Conservation (phyloP, 2,797 vertebrate genomes). For the Dallia pectoralis region DNA sequence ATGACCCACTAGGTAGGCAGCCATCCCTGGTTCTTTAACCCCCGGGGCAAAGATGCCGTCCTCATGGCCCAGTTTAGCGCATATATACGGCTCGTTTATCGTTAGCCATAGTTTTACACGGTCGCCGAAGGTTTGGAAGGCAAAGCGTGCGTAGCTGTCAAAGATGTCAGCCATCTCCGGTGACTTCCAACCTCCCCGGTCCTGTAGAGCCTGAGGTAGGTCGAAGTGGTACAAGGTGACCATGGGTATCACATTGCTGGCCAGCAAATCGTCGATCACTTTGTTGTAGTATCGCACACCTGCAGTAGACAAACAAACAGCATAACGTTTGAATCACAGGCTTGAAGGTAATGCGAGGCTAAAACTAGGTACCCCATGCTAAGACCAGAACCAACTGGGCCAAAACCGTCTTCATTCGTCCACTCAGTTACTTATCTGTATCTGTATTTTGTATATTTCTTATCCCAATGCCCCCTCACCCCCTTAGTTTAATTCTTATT, state of each 20-base stretch:
- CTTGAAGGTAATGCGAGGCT: not conserved
- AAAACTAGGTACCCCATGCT: not conserved
- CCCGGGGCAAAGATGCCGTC: slow-evolving; percentile 68
- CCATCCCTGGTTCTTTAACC: slow-evolving; percentile 63
- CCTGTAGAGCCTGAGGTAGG: slow-evolving; percentile 80
- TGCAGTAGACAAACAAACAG: slow-evolving; percentile 45
- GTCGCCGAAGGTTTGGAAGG: slow-evolving; percentile 80
- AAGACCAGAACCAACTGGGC: not conserved
- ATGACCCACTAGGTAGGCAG: slow-evolving; percentile 72
- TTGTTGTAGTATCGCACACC: slow-evolving; percentile 81
- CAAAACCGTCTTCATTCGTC: not conserved
- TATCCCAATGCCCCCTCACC: too few relatives aligned
- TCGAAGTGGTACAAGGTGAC: slow-evolving; percentile 82
- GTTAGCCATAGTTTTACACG: slow-evolving; percentile 82
- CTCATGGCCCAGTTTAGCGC: slow-evolving; percentile 70
- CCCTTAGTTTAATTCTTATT: too few relatives aligned
- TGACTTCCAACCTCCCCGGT: slow-evolving; percentile 75
- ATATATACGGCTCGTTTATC: slow-evolving; percentile 75
- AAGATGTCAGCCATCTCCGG: slow-evolving; percentile 64
- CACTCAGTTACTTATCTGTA: too few relatives aligned
- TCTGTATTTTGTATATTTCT: too few relatives aligned
- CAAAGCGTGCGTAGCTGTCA: slow-evolving; percentile 76
- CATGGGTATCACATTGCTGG: slow-evolving; percentile 68
- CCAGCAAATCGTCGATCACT: slow-evolving; percentile 76
- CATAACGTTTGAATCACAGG: not conserved